Evolutionary conservation across 1,140 invertebrate genomes (phyloP), one percentile per base, ranked within the genome.

Genomic region (Anastatus disparis): DNA sequence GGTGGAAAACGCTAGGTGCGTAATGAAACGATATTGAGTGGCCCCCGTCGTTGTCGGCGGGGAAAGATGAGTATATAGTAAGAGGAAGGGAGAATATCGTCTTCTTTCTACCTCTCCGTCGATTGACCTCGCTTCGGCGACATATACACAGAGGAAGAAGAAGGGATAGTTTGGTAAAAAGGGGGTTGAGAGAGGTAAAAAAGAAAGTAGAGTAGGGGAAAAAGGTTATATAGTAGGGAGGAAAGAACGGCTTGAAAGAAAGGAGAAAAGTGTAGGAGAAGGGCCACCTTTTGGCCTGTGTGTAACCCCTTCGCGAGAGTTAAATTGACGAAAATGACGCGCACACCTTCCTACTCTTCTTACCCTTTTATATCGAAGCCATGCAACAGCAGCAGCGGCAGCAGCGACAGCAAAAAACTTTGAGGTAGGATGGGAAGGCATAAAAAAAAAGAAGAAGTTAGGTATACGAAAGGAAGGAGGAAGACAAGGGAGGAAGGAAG

Each of bases 11-110:
- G 53, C n/a, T 73, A 78, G 76, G 76, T 79, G 82, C 82, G 83
- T 85, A 85, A 85, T 85, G 83, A 85, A 83, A 85, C 82, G 82
- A 84, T 83, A 85, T 83, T 79, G 82, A 83, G 82, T 82, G 76
- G 56, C 73, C 61, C n/a, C 15, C 17, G 50, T 9, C n/a, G 72
- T 31, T n/a, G n/a, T n/a, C n/a, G 48, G 68, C 64, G 44, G 67
- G 27, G 59, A 38, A 70, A 56, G 24, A n/a, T n/a, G n/a, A n/a
- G n/a, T n/a, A n/a, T n/a, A n/a, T n/a, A n/a, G n/a, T n/a, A n/a
- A n/a, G 75, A 52, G 74, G 75, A 75, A 75, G 77, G 75, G 50
- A 17, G 22, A 2, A n/a, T n/a, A n/a, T n/a, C 38, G 74, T 74
- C 81, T 80, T 84, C 82, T 85, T 85, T 76, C 78, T 52, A 50